phyloP scores from a whole-genome alignment of 2,113 vertebrate genomes.

The Erinaceus europaeus region DNA sequence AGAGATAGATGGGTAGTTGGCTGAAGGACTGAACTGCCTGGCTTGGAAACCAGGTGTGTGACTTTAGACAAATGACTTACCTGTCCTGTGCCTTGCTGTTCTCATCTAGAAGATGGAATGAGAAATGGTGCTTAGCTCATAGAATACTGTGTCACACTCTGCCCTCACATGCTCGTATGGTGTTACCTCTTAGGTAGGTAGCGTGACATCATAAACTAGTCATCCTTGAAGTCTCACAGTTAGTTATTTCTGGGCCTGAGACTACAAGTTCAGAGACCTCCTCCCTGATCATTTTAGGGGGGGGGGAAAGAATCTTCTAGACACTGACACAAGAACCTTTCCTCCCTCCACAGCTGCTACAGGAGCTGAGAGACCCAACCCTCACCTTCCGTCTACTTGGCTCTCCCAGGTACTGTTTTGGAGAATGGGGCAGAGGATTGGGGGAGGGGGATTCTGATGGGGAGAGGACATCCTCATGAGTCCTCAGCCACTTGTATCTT shows the following conservation, averaged over 20 bases:
- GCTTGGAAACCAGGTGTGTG: background rate
- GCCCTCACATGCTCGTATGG: background rate
- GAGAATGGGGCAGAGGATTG: background rate
- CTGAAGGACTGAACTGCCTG: background rate
- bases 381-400: constrained; percentile 87
- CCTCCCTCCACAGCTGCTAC: constrained; percentile 72
- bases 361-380: constrained; percentile 83
- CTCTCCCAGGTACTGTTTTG: constrained; percentile 83
- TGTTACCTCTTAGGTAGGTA: background rate
- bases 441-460: background rate
- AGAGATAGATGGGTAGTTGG: background rate
- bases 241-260: background rate
- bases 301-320: background rate
- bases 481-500: background rate
- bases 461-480: background rate
- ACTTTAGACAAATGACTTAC: background rate
- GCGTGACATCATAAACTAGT: background rate
- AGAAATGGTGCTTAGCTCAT: background rate
- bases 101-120: background rate
- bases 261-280: background rate
- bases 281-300: background rate
- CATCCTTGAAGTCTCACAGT: background rate
- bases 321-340: background rate
- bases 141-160: background rate
- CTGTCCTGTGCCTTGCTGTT: background rate